Base-by-base conservation (phyloP, 2,113 vertebrate species). In the Globicephala melas region DNA sequence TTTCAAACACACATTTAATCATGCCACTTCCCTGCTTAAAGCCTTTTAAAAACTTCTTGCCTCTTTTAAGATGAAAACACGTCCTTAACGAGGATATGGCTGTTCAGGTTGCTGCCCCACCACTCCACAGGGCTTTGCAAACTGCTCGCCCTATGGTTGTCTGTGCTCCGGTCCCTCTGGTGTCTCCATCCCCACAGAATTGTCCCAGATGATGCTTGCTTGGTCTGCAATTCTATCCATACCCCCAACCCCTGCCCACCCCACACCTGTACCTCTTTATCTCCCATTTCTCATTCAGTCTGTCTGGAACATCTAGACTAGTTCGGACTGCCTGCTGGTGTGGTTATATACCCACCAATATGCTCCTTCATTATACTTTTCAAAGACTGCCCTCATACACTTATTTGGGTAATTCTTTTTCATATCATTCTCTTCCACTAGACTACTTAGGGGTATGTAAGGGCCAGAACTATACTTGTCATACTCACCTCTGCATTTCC, bases 171-270 rank as follows among this genome's bases (percentile, higher is more conserved):
- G 18, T 10, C 26, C 8, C 58, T 38, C 36, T 33, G 60, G 10
- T 44, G 11, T 38, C 3, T 2, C 9, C 8, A 2, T 13, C 5
- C 21, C 14, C 2, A 15, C 21, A 12, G 33, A 70, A n/a, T 31
- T 18, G 9, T 4, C 28, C 2, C 31, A 20, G 4, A 0, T 0
- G 5, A 47, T 20, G 65, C 10, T 41, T 3, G n/a, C 33, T 62
- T 23, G 41, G 3, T 74, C 13, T 74, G 17, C n/a, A 73, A 18
- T 31, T n/a, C 55, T 33, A 47, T 41, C 38, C 9, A 12, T 20
- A 31, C 3, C 20, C 20, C 65, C 36, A 4, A 7, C 4, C 5
- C 20, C 28, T n/a, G 31, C 47, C 28, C 6, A 14, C 28, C 12
- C 10, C 3, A 2, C 3, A 23, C 28, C 36, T 55, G 25, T 33